A percentile compares a stretch with the other conserved stretches of the same genome.
Evolutionary conservation across 2,113 vertebrate species (phyloP).

Genomic region (Pteruthius melanotis): DNA sequence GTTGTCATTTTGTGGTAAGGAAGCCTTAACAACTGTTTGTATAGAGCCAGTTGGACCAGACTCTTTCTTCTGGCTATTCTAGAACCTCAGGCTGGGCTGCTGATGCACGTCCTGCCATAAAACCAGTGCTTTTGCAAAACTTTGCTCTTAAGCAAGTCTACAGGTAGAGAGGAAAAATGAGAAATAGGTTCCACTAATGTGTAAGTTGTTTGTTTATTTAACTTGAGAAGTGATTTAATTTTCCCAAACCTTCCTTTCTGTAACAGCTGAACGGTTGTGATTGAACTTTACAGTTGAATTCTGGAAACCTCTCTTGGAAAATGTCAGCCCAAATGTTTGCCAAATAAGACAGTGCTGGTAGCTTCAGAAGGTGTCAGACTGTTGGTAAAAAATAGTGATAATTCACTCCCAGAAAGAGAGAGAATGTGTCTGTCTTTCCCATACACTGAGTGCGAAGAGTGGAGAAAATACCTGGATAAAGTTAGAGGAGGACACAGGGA

Average conservation of each 20-base stretch:
- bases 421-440: not conserved
- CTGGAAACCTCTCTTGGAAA: not conserved
- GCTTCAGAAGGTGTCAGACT: not conserved
- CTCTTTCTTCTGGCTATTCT: not conserved
- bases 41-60: not conserved
- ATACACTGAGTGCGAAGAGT: not conserved
- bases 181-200: not conserved
- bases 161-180: not conserved
- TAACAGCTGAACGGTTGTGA: not conserved
- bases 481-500: not conserved
- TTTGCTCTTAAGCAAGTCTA: not conserved
- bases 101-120: not conserved
- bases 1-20: not conserved
- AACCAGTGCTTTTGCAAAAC: not conserved
- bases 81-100: not conserved
- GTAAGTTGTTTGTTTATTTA: slow-evolving; percentile 14
- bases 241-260: not conserved
- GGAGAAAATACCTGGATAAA: not conserved
- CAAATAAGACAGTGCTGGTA: not conserved
- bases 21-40: not conserved
- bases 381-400: not conserved
- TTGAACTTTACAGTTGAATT: not conserved
- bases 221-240: not conserved
- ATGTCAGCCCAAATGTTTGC: not conserved
- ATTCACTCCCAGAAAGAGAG: not conserved